Conservation (phyloP, 2,888 invertebrate species). For the Amblyjoppa fuscipennis region DNA sequence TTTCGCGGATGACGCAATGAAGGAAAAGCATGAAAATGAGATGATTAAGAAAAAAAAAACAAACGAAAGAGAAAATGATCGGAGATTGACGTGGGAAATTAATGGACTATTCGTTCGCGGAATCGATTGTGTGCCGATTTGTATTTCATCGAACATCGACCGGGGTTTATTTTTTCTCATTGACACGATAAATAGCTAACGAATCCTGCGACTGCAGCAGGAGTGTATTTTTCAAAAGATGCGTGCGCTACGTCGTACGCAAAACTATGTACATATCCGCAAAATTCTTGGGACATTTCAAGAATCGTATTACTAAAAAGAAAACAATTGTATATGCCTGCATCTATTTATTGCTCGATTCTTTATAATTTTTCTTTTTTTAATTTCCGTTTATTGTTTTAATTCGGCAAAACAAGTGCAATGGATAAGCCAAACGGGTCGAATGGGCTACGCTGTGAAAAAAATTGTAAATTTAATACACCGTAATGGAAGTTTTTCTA, state of each 20-base stretch:
- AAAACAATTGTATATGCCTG: conserved; percentile 31
- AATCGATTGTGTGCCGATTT: conserved; percentile 16
- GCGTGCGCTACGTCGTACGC: conserved; percentile 54
- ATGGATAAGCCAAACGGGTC: conserved; percentile 36
- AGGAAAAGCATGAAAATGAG: conserved; percentile 33
- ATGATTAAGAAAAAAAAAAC: neutral
- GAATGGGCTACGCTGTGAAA: conserved; percentile 27
- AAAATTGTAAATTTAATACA: too few species aligned
- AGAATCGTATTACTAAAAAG: conserved; percentile 46
- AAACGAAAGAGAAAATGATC: neutral
- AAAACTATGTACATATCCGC: conserved; percentile 67
- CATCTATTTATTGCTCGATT: conserved; percentile 56
- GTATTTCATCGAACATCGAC: conserved; percentile 5
- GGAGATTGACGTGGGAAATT: conserved; percentile 38
- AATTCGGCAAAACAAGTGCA: conserved; percentile 25
- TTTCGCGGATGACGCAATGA: conserved; percentile 46
- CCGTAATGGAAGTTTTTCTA: too few species aligned
- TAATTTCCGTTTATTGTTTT: conserved; percentile 19
- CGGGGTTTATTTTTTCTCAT: neutral
- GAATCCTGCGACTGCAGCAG: conserved; percentile 4
- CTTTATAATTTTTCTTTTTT: conserved; percentile 46
- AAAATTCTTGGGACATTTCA: conserved; percentile 55
- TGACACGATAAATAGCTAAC: conserved; percentile 15
- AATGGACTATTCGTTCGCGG: conserved; percentile 48
- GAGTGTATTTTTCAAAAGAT: conserved; percentile 36